phyloP scores from a whole-genome alignment of 2,113 vertebrate genomes.

The Gnathonemus longibarbis region DNA sequence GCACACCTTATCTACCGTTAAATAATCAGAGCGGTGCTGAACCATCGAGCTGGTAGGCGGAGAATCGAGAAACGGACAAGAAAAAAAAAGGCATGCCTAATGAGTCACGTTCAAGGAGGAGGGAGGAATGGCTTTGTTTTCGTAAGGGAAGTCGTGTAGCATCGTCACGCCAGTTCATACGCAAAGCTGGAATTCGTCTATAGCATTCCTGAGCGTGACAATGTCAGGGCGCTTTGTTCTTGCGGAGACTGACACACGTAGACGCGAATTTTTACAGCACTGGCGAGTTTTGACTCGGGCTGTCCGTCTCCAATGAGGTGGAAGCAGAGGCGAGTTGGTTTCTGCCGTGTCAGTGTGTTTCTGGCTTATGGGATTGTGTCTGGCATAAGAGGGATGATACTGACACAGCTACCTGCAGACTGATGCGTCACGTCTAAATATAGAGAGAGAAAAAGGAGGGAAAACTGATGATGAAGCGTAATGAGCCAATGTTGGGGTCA shows the following conservation, averaged over 20 bases:
- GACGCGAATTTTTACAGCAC: not conserved
- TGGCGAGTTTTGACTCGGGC: not conserved
- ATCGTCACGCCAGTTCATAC: not conserved
- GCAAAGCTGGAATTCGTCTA: not conserved
- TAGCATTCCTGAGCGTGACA: conserved; percentile 40
- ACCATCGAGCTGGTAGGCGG: not conserved
- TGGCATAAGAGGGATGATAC: not conserved
- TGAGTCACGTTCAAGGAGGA: not conserved
- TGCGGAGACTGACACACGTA: not conserved
- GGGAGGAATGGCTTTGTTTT: not conserved
- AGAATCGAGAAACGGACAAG: not conserved
- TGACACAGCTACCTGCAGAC: not conserved
- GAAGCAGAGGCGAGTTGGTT: not conserved
- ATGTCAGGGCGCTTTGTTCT: not conserved
- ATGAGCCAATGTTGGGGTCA: not conserved
- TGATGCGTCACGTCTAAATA: not conserved
- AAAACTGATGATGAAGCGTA: not conserved
- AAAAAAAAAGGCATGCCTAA: conserved; percentile 15
- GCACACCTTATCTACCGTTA: not conserved
- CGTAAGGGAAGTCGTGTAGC: not conserved
- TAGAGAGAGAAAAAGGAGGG: not conserved
- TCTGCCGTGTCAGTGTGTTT: not conserved
- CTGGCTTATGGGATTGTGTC: not conserved
- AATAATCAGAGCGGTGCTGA: not conserved
- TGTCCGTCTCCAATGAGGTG: not conserved